A percentile compares a stretch with the other conserved stretches of the same genome.
These are phyloP conservation scores for Copidosoma aretas DNA, from an alignment of 2,888 invertebrate genomes.

Conservation along the genomic window DNA sequence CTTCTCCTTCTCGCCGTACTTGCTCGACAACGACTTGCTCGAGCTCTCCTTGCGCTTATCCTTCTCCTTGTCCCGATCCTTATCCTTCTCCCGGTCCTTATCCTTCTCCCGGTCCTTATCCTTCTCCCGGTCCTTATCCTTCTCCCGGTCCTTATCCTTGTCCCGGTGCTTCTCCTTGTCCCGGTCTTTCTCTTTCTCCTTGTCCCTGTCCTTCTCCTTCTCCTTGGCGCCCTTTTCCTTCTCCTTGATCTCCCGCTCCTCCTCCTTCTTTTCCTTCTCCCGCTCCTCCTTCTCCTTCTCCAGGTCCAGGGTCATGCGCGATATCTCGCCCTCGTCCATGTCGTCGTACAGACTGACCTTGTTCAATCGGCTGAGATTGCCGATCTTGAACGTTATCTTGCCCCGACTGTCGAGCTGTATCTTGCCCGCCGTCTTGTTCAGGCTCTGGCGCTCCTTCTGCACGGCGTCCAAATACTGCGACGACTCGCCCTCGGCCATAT, in stretches of 20 bases:
- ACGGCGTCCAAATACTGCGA: slow-evolving; percentile 55
- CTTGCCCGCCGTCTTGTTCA: slow-evolving; percentile 54
- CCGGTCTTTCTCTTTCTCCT: slow-evolving; percentile 36
- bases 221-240: slow-evolving; percentile 41
- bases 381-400: slow-evolving; percentile 60
- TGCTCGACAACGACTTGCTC: slow-evolving; percentile 23
- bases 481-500: slow-evolving; percentile 55
- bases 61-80: slow-evolving; percentile 24
- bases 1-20: slow-evolving; percentile 16
- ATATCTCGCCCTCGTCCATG: slow-evolving; percentile 48
- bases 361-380: slow-evolving; percentile 54
- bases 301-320: slow-evolving; percentile 21
- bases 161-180: slow-evolving; percentile 42
- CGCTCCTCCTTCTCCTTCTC: slow-evolving; percentile 42
- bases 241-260: slow-evolving; percentile 33
- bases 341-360: slow-evolving; percentile 57
- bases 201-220: slow-evolving; percentile 43
- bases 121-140: not conserved
- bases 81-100: slow-evolving; percentile 23
- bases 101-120: no score
- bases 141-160: slow-evolving; percentile 24
- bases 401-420: slow-evolving; percentile 56
- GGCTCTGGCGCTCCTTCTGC: slow-evolving; percentile 55
- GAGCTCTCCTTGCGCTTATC: slow-evolving; percentile 3
- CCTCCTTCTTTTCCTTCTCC: slow-evolving; percentile 40